Conservation (phyloP, 2,797 vertebrate species). For the Dryobates pubescens region DNA sequence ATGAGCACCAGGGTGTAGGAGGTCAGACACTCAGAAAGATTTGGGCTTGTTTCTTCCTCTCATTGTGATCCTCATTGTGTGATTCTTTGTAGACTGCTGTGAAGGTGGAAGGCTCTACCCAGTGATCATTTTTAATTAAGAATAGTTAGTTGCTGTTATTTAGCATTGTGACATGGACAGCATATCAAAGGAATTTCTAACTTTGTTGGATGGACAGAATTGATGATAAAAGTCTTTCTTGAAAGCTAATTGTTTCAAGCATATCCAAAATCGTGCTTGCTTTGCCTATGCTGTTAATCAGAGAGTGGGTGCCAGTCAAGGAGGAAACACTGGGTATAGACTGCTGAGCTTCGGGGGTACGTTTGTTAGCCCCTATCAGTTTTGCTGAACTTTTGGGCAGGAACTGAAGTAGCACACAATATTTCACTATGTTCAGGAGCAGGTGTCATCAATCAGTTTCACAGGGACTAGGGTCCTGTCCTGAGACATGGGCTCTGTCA, state of each 20-base stretch:
- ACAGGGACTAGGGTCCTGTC: neutral
- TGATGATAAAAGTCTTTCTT: constrained; percentile 43
- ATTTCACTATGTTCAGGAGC: neutral
- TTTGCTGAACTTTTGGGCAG: neutral
- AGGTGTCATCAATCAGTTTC: neutral
- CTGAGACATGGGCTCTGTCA: neutral
- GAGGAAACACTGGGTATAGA: neutral
- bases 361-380: accelerated
- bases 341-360: neutral
- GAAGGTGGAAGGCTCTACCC: constrained; percentile 32
- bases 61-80: neutral
- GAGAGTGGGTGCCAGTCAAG: neutral
- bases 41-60: neutral
- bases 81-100: neutral
- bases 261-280: neutral
- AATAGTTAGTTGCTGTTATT: constrained; percentile 45
- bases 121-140: constrained; percentile 60
- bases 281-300: neutral
- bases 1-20: neutral
- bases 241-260: constrained; percentile 30
- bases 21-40: neutral
- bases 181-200: constrained; percentile 5
- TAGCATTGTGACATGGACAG: constrained; percentile 27
- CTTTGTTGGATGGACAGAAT: constrained; percentile 34
- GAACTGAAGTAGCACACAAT: neutral